Evolutionary conservation across 2,888 invertebrate genomes (phyloP).

Genomic region (Melanargia galathea): DNA sequence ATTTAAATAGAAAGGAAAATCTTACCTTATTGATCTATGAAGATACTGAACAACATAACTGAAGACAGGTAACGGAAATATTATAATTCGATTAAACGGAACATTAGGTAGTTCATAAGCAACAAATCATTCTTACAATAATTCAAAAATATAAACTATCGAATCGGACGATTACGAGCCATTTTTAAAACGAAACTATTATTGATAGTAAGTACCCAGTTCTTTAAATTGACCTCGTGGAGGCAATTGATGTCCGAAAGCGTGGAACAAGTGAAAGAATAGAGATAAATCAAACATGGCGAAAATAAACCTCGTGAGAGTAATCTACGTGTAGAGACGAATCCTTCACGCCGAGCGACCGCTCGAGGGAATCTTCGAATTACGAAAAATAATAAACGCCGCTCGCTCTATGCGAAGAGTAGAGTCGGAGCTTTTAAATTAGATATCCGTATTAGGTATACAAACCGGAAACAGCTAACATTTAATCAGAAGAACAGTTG

Average conservation of each 20-base stretch:
- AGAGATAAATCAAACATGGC: conserved; percentile 5
- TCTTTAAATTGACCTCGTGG: not conserved
- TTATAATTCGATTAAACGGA: not conserved
- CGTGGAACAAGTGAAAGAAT: not conserved
- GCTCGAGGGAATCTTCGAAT: not conserved
- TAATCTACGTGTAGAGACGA: not conserved
- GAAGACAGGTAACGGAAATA: no score
- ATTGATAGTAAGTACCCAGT: not conserved
- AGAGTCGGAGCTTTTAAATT: conserved; percentile 1
- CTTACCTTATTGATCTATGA: no score
- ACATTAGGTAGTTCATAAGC: not conserved
- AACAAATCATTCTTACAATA: conserved; percentile 11
- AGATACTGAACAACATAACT: no score
- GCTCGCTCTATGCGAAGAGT: not conserved
- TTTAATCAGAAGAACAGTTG: conserved; percentile 4
- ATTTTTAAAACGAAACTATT: not conserved
- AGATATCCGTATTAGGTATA: not conserved
- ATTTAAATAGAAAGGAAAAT: no score
- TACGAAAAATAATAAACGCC: not conserved
- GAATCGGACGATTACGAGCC: not conserved
- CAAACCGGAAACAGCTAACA: not conserved
- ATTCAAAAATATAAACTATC: not conserved
- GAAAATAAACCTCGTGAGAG: not conserved
- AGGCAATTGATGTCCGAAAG: not conserved
- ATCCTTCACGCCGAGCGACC: not conserved